Base-by-base conservation (phyloP, 2,113 vertebrate genomes). In the Gambusia holbrooki region DNA sequence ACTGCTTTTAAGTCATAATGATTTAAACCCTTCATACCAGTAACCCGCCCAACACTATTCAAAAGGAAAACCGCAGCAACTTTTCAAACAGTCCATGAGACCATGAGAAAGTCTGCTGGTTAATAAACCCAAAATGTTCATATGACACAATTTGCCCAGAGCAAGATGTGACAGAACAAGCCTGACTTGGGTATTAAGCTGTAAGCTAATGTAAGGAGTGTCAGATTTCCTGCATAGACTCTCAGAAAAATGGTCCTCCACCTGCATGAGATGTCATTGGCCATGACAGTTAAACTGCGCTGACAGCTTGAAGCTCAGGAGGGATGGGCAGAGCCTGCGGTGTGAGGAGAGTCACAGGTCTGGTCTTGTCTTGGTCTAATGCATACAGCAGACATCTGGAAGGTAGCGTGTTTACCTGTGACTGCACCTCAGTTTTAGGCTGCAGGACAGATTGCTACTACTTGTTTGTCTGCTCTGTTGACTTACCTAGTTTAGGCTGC, bases 291-390 rank as follows among this genome's bases (percentile, higher is more conserved):
- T 87, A 42, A 87, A 90, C 83, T 67, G 17, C 62, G 71, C 87
- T 90, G 84, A 89, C 86, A 86, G 86, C 85, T 83, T 81, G 76
- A 58, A 64, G 83, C 73, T 89, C 37, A 66, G 29, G 51, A 79
- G 71, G 85, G 88, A 83, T 85, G 83, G 88, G 82, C 85, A 76
- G 73, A 66, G 72, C 84, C 88, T 5, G 58, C 71, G 85, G 88
- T 71, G 76, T 79, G 67, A 75, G 63, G 54, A 80, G 84, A 85
- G 90, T 83, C 88, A 73, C 96, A 96, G 93, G 96, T 95, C 94
- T 90, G 78, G 94, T 96, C 96, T 95, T 97, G 96, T 92, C 92
- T 88, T 69, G 79, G 86, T 77, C 89, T 88, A 87, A 88, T 91
- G 87, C 77, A 58, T 73, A 85, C 73, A 74, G 86, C 81, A 93